Percentiles rank a stretch among this genome's conserved stretches.
Conservation (phyloP, 2,888 invertebrate species). For the Diarsia rubi region DNA sequence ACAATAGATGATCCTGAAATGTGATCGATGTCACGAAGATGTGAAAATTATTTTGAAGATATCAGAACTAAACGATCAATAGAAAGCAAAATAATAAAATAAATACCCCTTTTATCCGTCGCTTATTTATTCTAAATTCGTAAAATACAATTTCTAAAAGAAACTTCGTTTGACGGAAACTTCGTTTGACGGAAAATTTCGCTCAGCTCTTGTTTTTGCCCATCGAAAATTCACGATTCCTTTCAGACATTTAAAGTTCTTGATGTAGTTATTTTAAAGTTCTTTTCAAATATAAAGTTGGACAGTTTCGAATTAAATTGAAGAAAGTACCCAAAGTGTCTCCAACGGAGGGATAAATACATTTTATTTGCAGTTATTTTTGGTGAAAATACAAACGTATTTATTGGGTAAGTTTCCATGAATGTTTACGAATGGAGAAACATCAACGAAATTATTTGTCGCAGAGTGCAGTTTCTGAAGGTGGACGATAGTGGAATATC, state of each 20-base stretch:
- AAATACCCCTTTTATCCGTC: background rate
- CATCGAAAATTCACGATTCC: constrained; percentile 36
- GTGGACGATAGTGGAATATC: background rate
- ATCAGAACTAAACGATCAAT: too few relatives aligned
- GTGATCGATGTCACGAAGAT: too few relatives aligned
- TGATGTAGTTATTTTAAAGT: constrained; percentile 57
- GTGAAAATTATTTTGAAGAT: too few relatives aligned
- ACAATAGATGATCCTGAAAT: too few relatives aligned
- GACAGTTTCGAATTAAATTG: constrained; percentile 50
- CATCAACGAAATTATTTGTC: background rate
- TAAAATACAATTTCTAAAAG: constrained; percentile 35
- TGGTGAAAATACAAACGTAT: constrained; percentile 24
- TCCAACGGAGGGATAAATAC: constrained; percentile 38
- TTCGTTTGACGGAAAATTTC: constrained; percentile 34
- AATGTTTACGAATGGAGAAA: background rate
- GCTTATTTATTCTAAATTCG: background rate
- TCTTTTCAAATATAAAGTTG: constrained; percentile 47
- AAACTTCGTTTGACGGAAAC: constrained; percentile 45
- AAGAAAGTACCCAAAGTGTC: constrained; percentile 42
- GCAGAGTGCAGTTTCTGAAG: background rate
- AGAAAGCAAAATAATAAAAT: background rate
- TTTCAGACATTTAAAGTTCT: constrained; percentile 47
- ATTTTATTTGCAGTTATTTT: constrained; percentile 46
- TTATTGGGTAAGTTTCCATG: constrained; percentile 12
- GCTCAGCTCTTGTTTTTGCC: constrained; percentile 40